phyloP scores from a whole-genome alignment of 2,797 vertebrate species.

The Ciconia nigra region DNA sequence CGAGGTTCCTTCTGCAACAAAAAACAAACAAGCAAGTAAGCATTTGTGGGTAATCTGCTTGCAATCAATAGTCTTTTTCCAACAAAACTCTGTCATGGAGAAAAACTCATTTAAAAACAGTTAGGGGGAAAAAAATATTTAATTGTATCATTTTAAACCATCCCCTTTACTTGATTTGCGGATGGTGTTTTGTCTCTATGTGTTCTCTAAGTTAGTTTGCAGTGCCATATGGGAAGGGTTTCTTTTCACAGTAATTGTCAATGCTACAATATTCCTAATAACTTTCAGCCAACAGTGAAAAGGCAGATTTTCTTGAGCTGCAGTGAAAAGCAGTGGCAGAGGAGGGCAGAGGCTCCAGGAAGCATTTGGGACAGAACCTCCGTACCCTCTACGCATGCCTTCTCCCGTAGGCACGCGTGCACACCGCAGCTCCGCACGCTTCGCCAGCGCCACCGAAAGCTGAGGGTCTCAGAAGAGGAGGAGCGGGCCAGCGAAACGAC shows the following conservation, averaged over 20 bases:
- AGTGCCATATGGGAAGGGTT: background rate
- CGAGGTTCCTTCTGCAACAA: background rate
- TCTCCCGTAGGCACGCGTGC: rapidly evolving
- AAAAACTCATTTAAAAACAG: background rate
- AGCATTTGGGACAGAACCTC: background rate
- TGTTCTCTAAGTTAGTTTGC: background rate
- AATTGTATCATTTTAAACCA: background rate
- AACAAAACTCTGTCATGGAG: background rate
- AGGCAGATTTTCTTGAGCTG: background rate
- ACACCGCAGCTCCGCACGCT: rapidly evolving
- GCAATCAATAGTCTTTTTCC: background rate
- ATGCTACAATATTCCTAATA: background rate
- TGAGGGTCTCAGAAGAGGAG: background rate
- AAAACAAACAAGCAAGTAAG: background rate
- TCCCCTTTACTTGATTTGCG: background rate
- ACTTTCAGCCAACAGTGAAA: background rate
- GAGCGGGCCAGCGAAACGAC: background rate
- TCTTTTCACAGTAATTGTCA: background rate
- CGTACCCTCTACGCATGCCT: rapidly evolving
- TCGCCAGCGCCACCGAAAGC: background rate
- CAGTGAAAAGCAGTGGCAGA: background rate
- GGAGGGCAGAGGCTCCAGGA: background rate
- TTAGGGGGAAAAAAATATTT: background rate
- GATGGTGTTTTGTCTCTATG: background rate
- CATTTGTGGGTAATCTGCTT: background rate